Evolutionary conservation across 2,888 invertebrate genomes (phyloP), one percentile per base, ranked within the genome.

Genomic region (Metopia argyrocephala): DNA sequence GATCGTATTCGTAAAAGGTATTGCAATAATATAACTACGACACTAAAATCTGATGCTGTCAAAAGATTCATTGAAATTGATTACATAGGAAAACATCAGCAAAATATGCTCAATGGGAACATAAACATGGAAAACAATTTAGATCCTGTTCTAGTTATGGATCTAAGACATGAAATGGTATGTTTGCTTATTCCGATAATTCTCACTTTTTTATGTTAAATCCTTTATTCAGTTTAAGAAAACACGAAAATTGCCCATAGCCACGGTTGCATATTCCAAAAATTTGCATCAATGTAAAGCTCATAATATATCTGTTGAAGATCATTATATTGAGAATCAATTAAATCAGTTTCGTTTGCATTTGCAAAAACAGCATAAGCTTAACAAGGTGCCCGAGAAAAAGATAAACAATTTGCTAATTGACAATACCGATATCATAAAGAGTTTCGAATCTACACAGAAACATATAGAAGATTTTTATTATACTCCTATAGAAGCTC

Each of bases 1-100:
- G 90, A 91, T 85, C 88, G 90, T 57, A 91, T 91, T 65, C 85
- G 89, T 3, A 91, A 90, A 73, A 85, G 88, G n/a, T 85, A 86
- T 81, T 83, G 84, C 1, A 57, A 76, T 5, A 45, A 84, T 52
- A 82, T 71, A 0, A 27, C 57, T 20, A 31, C 71, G 18, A 74
- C 81, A 52, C 75, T 90, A 0, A 90, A 88, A 84, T 86, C 88
- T 1, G 88, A 87, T 62, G 85, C 86, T 62, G 87, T 91, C 12
- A 87, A 88, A 76, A 89, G 88, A 20, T 87, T 91, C 18, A 86
- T 91, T 9, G 88, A 89, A 69, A 85, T 87, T 80, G 89, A 91
- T 79, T 91, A 87, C 54, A 85, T 90, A 9, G 88, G 84, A 6
- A 84, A 86, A 25, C 84, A 86, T 3, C 86, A 89, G n/a, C 83